Conservation (phyloP, 2,888 invertebrate species). For the Campoletis raptor region DNA sequence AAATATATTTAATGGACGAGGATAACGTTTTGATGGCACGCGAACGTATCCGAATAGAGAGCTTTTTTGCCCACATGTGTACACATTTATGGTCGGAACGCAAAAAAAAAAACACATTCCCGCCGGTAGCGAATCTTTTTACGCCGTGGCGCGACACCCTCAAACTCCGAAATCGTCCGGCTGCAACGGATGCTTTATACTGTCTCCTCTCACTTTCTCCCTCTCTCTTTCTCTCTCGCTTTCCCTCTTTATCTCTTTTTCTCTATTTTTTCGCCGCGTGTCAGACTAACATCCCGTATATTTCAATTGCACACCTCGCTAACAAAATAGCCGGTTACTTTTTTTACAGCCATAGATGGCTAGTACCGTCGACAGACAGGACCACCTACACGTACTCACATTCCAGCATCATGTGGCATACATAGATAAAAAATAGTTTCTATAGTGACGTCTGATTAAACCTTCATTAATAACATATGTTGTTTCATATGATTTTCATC, state of each 20-base stretch:
- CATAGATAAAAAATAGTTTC: background rate
- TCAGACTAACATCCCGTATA: slow-evolving; percentile 67
- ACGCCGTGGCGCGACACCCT: slow-evolving; percentile 66
- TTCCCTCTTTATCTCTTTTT: background rate
- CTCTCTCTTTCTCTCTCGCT: slow-evolving; percentile 11
- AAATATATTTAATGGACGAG: slow-evolving; percentile 31
- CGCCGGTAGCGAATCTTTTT: slow-evolving; percentile 71
- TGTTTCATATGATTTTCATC: background rate
- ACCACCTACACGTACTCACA: slow-evolving; percentile 12
- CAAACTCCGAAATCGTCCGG: slow-evolving; percentile 59
- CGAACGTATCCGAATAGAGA: slow-evolving; percentile 52
- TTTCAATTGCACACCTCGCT: slow-evolving; percentile 77
- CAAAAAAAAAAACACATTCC: slow-evolving; percentile 39
- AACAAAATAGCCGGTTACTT: slow-evolving; percentile 73
- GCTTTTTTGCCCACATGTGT: slow-evolving; percentile 33
- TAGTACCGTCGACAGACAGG: slow-evolving; percentile 17
- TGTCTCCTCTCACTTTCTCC: slow-evolving; percentile 67
- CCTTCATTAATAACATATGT: background rate
- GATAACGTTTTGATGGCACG: slow-evolving; percentile 55
- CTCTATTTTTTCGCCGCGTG: background rate
- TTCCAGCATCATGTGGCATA: background rate
- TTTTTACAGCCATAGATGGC: slow-evolving; percentile 66
- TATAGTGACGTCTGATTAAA: background rate
- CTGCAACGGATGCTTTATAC: slow-evolving; percentile 60
- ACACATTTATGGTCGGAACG: slow-evolving; percentile 62